Base-by-base conservation (phyloP, 2,888 invertebrate genomes). In the Cheilosia vulpina region DNA sequence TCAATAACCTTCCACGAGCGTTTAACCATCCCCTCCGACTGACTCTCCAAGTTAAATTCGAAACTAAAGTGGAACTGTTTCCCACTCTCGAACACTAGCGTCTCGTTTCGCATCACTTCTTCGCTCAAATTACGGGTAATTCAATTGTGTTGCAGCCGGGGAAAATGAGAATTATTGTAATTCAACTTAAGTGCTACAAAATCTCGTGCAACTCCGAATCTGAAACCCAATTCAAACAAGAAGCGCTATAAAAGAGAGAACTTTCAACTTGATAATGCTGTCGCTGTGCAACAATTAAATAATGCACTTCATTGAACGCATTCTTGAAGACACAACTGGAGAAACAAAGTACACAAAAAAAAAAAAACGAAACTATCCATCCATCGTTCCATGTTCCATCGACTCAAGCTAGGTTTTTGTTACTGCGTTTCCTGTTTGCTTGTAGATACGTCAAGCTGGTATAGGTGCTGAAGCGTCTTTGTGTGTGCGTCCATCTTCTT, bases 261-360 rank as follows among this genome's bases (percentile, higher is more conserved):
- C 62, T 50, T 38, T 21, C 65, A 60, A 41, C 72, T 76, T 76
- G 75, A 84, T 84, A 84, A 71, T 71, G 79, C 38, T 38, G 38
- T 31, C 11, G 38, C 38, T 13, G 13, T 13, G 11, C 80, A 80
- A 76, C 80, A 84, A 84, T 84, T 84, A 84, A 84, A 69, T 75
- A 79, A 79, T 84, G 80, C 84, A 80, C 58, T 71, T 58, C 45
- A 80, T 75, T 80, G 75, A 73, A 79, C 79, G 84, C 75, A 75
- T 72, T 72, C 72, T 73, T 73, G 19, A 43, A 69, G 71, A 72
- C 58, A 79, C 71, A 65, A 57, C 21, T 11, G 17, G 11, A 38
- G 50, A 27, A 68, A 9, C 5, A n/a, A 7, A 31, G 38, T 62
- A 62, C 38, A 55, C 24, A 27, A 21, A 34, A 57, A 19, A 50